Conservation (phyloP, 2,797 vertebrate genomes). For the Hyperoplus immaculatus region DNA sequence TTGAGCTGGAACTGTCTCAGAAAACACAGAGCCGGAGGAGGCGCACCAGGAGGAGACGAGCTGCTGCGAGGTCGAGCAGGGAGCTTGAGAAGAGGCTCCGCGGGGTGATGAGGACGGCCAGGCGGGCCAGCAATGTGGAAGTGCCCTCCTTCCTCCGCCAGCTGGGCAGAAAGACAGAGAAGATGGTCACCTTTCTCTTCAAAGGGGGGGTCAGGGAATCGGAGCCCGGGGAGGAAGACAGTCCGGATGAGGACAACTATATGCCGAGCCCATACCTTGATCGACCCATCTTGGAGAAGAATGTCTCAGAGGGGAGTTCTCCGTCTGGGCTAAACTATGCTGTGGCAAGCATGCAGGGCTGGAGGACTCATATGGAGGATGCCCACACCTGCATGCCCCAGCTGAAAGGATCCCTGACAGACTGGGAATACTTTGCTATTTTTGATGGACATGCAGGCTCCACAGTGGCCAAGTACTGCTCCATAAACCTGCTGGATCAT, state of each 20-base stretch:
- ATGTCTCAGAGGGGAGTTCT: slow-evolving; percentile 78
- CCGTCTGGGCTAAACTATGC: slow-evolving; percentile 79
- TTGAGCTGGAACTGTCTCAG: slow-evolving; percentile 81
- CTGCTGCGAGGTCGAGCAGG: slow-evolving; percentile 63
- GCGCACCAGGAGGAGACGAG: slow-evolving; percentile 62
- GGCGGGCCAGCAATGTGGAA: slow-evolving; percentile 83
- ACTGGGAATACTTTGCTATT: slow-evolving; percentile 88
- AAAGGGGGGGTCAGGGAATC: slow-evolving; percentile 73
- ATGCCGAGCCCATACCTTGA: slow-evolving; percentile 81
- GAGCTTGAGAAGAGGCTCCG: slow-evolving; percentile 74
- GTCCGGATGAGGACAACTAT: slow-evolving; percentile 59
- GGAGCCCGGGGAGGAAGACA: slow-evolving; percentile 48
- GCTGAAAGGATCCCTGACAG: slow-evolving; percentile 72
- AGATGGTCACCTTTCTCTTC: slow-evolving; percentile 87
- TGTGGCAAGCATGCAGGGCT: slow-evolving; percentile 88
- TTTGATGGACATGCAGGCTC: slow-evolving; percentile 88
- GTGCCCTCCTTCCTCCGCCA: slow-evolving; percentile 86
- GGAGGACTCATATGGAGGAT: slow-evolving; percentile 89
- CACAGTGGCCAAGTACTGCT: slow-evolving; percentile 87
- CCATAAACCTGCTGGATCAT: slow-evolving; percentile 84
- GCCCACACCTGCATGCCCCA: slow-evolving; percentile 84
- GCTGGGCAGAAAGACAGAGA: slow-evolving; percentile 85
- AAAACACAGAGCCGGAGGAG: slow-evolving; percentile 74
- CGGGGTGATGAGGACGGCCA: slow-evolving; percentile 80
- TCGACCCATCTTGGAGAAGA: slow-evolving; percentile 82